Evolutionary conservation across 2,888 invertebrate genomes (phyloP), one percentile per base, ranked within the genome.

Genomic region (Incurvaria masculella): DNA sequence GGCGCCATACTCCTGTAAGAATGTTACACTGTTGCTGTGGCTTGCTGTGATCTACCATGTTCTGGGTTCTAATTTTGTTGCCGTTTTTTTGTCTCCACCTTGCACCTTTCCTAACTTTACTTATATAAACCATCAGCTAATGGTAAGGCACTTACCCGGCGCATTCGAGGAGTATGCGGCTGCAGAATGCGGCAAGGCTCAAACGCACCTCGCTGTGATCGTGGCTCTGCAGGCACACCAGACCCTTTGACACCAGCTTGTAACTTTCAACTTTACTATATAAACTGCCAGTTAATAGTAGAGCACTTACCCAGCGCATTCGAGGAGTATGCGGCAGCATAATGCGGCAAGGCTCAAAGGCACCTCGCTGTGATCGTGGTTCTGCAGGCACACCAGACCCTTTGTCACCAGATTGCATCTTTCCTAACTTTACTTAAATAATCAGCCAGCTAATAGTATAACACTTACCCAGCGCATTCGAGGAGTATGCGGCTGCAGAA

Each of bases 151-250:
- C 72, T 69, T 63, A 86, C 86, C 64, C 64, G 42, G 73, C 68
- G 57, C 89, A 88, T 53, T 82, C 81, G 14, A 72, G 64, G 1
- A 87, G 62, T 38, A 90, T 59, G 45, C 81, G 64, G 39, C 71
- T 65, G 56, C 84, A 84, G 58, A 81, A 78, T n/a, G 76, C 64
- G 1, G 81, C 81, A 44, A 90, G 72, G 64, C 86, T 86, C 45
- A 65, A 64, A 44, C 89, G 72, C 49, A 91, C 85, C 63, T 66
- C 74, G 45, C 64, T 66, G 55, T 88, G 84, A 1, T 81, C 72
- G 63, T 89, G 85, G 2, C 79, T 73, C 1, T 81, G 73, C 21
- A 89, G 61, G 27, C 68, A 66, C 4, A 72, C 63, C n/a, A 88
- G 65, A 45, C 81, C 71, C 26, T 62, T 62, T 2, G 82, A 74